Evolutionary conservation across 2,113 vertebrate species (phyloP), one percentile per base, ranked within the genome.

Genomic region (Columba livia): DNA sequence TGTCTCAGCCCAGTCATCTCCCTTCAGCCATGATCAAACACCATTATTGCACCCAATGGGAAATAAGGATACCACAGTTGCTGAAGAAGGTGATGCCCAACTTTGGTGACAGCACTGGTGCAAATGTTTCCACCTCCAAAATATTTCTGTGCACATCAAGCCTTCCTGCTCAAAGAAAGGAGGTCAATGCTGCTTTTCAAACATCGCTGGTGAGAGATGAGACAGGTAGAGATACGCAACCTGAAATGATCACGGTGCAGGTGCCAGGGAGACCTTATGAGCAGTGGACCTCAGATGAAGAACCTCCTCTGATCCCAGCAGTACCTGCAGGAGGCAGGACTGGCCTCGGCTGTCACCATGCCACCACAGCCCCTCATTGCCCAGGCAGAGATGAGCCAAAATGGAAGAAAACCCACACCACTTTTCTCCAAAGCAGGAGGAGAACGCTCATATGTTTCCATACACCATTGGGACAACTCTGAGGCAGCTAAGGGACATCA

Each of bases 261-360:
- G 42, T 78, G 48, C 53, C 42, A 80, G n/a, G 32, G 42, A 81
- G 36, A 47, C 28, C 23, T 81, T 74, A 28, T 2, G 2, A 78
- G 53, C n/a, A 50, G 25, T 32, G 26, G 51, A 67, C 9, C 16
- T 48, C 3, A 1, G 17, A 54, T 12, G 6, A 70, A 65, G 28
- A 38, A 62, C 25, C 0, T 0, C 7, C 19, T 78, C 31, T 44
- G 40, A 73, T 36, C 25, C 65, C 40, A 73, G 28, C 15, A 50
- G 36, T 38, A 57, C 26, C 62, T n/a, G 15, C 40, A 58, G 40
- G 72, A 70, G 88, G 77, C 11, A 50, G 1, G 5, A 14, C 60
- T 5, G 2, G 31, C 40, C 40, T 20, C 19, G 8, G 73, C 28
- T 50, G n/a, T 58, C 67, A 80, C 60, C 0, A 0, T 12, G 25